A percentile compares a stretch with the other conserved stretches of the same genome.
Evolutionary conservation across 1,140 invertebrate species (phyloP).

Genomic region (Ylistrum balloti): DNA sequence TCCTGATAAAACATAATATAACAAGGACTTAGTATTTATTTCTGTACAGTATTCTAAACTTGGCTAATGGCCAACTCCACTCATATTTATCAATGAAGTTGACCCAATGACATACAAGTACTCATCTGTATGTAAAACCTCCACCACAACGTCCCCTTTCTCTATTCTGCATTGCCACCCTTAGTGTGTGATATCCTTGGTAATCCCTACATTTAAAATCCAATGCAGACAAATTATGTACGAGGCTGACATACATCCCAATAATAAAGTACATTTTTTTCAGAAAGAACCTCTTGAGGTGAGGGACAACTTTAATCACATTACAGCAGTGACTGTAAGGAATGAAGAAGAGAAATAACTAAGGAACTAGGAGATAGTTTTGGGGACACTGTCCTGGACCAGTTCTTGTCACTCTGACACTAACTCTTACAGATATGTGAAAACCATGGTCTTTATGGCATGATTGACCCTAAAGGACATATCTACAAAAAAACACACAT

Average conservation of each 20-base stretch:
- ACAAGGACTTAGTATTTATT: background rate
- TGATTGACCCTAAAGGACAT: too few species aligned
- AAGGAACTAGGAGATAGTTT: too few species aligned
- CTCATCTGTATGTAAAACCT: background rate
- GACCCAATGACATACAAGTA: slow-evolving; percentile 33
- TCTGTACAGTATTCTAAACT: background rate
- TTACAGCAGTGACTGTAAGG: too few species aligned
- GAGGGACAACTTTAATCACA: too few species aligned
- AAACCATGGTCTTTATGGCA: too few species aligned
- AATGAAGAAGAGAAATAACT: too few species aligned
- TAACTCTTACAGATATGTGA: too few species aligned
- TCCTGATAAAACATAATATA: background rate
- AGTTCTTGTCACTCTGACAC: too few species aligned
- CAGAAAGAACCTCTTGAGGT: background rate
- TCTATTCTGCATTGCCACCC: slow-evolving; percentile 3
- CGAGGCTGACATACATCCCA: background rate
- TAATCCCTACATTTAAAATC: background rate
- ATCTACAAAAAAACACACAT: too few species aligned
- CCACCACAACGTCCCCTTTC: background rate
- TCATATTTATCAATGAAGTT: slow-evolving; percentile 33
- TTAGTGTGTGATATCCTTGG: background rate
- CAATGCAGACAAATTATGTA: background rate
- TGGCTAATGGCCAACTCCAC: background rate
- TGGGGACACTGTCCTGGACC: too few species aligned
- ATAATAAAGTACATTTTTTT: background rate